phyloP scores from a whole-genome alignment of 2,113 vertebrate genomes.

The Caranx ignobilis region DNA sequence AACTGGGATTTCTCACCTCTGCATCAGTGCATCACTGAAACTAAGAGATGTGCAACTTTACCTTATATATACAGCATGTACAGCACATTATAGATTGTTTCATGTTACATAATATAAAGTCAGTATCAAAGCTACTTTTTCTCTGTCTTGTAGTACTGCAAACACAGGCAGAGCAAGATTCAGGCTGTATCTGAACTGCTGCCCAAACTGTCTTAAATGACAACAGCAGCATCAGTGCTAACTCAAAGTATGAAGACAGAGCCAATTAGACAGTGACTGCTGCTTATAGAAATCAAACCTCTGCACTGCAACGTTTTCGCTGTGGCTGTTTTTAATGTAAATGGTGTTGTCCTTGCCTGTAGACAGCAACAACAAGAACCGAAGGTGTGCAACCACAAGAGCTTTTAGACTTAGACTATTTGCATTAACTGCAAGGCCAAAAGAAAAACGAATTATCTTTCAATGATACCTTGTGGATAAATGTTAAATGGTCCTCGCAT shows the following conservation, averaged over 20 bases:
- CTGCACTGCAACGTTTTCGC: neutral
- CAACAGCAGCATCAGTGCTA: neutral
- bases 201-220: slow-evolving; percentile 19
- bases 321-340: too few relatives aligned
- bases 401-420: neutral
- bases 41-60: neutral
- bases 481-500: too few relatives aligned
- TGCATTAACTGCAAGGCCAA: neutral
- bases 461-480: neutral
- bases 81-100: slow-evolving; percentile 20
- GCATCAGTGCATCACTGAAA: neutral
- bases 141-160: neutral
- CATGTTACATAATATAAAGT: neutral
- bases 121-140: neutral
- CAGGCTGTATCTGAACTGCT: neutral
- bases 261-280: neutral
- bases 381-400: too few relatives aligned
- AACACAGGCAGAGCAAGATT: neutral
- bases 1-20: neutral
- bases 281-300: neutral
- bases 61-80: neutral
- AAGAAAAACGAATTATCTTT: neutral
- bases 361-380: too few relatives aligned
- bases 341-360: too few relatives aligned
- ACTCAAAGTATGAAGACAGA: slow-evolving; percentile 10